Percentiles rank a stretch among this genome's conserved stretches.
Conservation (phyloP, 2,888 invertebrate genomes). For the Drosophila seclusa region DNA sequence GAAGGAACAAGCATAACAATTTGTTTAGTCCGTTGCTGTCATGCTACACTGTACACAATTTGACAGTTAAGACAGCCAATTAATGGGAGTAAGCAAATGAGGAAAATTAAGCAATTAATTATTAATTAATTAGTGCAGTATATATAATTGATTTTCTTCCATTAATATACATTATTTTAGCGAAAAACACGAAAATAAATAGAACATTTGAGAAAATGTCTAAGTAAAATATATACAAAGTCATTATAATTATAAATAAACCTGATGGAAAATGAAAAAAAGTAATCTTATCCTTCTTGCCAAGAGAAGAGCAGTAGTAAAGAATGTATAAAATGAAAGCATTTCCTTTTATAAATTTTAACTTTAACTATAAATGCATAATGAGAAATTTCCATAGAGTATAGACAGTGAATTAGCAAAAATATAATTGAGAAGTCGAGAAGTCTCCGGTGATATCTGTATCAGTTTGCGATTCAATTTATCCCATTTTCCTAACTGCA, state of each 20-base stretch:
- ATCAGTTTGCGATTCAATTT: conserved; percentile 14
- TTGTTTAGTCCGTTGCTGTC: conserved; percentile 44
- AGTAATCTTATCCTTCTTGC: background rate
- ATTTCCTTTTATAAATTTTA: background rate
- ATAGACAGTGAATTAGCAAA: background rate
- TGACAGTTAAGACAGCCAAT: conserved; percentile 5
- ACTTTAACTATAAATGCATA: background rate
- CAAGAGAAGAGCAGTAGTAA: background rate
- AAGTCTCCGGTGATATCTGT: background rate
- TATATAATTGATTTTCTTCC: background rate
- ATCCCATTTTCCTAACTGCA: conserved; percentile 10
- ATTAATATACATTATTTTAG: background rate
- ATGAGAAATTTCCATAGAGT: background rate
- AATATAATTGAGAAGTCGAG: background rate
- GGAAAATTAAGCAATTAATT: background rate
- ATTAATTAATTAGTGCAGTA: background rate
- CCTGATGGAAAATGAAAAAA: background rate
- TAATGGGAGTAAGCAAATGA: background rate
- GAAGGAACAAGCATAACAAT: conserved; percentile 56
- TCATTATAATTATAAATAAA: background rate
- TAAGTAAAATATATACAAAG: background rate
- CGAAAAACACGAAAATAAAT: too few relatives aligned
- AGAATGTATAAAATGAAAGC: background rate
- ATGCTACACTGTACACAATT: conserved; percentile 36
- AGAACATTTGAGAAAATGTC: background rate